phyloP scores from a whole-genome alignment of 2,888 invertebrate genomes.

The Conus canariensis region DNA sequence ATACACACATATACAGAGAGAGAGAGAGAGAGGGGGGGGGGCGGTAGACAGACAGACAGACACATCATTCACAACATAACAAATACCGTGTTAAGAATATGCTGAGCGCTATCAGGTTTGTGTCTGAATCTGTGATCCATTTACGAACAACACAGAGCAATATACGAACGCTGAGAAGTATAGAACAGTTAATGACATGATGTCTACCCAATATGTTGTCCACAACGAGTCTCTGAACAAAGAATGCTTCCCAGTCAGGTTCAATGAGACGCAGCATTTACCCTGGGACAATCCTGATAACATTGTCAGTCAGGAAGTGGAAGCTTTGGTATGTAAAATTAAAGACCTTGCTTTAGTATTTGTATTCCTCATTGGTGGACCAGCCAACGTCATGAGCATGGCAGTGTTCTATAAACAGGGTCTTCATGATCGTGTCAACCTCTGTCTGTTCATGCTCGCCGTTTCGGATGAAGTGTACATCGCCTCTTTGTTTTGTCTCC shows the following conservation, averaged over 20 bases:
- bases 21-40: too few species aligned
- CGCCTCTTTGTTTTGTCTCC: neutral
- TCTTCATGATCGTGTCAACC: neutral
- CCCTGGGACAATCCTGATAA: neutral
- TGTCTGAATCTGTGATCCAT: too few species aligned
- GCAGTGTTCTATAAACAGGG: constrained; percentile 1
- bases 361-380: neutral
- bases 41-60: too few species aligned
- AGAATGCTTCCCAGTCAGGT: neutral
- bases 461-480: neutral
- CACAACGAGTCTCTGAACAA: neutral
- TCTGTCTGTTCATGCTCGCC: neutral
- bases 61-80: too few species aligned
- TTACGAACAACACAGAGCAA: too few species aligned
- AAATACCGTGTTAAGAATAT: too few species aligned
- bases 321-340: neutral
- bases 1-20: too few species aligned
- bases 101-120: too few species aligned
- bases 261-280: neutral
- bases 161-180: too few species aligned
- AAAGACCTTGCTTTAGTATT: too few species aligned
- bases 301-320: neutral
- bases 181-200: too few species aligned
- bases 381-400: neutral
- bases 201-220: neutral